These are phyloP conservation scores for Leptopterna dolabrata DNA, from an alignment of 2,888 invertebrate genomes.

Conservation along the genomic window DNA sequence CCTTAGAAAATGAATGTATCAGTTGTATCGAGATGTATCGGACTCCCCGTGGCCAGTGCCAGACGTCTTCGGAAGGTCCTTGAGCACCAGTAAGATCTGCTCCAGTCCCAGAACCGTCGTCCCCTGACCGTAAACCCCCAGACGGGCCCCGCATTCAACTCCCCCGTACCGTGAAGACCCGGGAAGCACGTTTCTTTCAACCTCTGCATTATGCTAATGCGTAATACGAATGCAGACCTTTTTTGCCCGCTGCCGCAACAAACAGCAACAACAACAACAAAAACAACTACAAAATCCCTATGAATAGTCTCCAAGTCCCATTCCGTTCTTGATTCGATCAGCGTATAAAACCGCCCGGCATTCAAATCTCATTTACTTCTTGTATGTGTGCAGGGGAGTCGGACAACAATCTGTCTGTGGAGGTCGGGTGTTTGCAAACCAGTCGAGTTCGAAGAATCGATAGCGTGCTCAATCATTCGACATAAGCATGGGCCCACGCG, in stretches of 20 bases:
- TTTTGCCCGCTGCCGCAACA: too few species aligned
- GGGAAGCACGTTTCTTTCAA: constrained; percentile 11
- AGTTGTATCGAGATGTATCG: not conserved
- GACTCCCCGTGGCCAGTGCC: not conserved
- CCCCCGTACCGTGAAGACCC: not conserved
- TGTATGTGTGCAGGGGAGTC: not conserved
- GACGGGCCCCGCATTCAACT: not conserved
- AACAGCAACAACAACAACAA: too few species aligned
- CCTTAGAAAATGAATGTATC: not conserved
- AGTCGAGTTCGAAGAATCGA: not conserved
- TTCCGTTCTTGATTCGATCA: not conserved
- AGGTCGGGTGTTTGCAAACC: not conserved
- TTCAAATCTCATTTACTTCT: not conserved
- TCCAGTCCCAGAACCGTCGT: not conserved
- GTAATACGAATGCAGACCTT: not conserved
- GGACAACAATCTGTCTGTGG: not conserved
- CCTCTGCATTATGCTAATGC: constrained; percentile 3
- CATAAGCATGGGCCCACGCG: too few species aligned
- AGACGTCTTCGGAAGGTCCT: not conserved
- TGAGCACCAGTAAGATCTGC: not conserved
- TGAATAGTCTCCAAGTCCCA: not conserved
- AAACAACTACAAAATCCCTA: not conserved
- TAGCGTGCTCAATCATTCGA: too few species aligned
- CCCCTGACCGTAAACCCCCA: not conserved
- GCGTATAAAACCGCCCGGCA: not conserved